These are phyloP conservation scores for Agrotis ipsilon DNA, from an alignment of 2,888 invertebrate genomes.

Conservation along the genomic window DNA sequence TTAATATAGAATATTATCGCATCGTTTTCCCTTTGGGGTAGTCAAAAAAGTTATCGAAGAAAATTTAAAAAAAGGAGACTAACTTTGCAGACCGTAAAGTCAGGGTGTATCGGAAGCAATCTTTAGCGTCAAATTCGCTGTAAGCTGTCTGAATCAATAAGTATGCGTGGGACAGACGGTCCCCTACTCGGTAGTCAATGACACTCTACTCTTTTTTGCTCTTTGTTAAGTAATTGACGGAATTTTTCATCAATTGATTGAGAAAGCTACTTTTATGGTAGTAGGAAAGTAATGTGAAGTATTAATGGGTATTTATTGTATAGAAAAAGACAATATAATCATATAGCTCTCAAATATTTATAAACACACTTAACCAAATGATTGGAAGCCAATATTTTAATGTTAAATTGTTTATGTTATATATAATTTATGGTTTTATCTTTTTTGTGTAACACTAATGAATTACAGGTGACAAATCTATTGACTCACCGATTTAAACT, in stretches of 20 bases:
- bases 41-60: too few relatives aligned
- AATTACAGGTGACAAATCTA: not conserved
- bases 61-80: not conserved
- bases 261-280: not conserved
- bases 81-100: conserved; percentile 19
- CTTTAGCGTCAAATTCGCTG: conserved; percentile 44
- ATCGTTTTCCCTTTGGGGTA: too few relatives aligned
- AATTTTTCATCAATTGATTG: not conserved
- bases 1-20: too few relatives aligned
- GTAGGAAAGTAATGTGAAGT: not conserved
- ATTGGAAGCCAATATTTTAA: too few relatives aligned
- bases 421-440: not conserved
- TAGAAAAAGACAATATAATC: too few relatives aligned
- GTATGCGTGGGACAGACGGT: conserved; percentile 47
- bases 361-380: too few relatives aligned
- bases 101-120: conserved; percentile 43
- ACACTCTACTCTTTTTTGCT: conserved; percentile 32
- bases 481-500: not conserved
- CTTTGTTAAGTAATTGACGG: not conserved
- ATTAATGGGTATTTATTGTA: too few relatives aligned
- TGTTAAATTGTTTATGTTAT: not conserved
- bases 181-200: conserved; percentile 46
- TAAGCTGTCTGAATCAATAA: conserved; percentile 61
- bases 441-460: not conserved
- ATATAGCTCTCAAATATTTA: too few relatives aligned